Conservation (phyloP, 2,113 vertebrate species). For the Rhea americana region DNA sequence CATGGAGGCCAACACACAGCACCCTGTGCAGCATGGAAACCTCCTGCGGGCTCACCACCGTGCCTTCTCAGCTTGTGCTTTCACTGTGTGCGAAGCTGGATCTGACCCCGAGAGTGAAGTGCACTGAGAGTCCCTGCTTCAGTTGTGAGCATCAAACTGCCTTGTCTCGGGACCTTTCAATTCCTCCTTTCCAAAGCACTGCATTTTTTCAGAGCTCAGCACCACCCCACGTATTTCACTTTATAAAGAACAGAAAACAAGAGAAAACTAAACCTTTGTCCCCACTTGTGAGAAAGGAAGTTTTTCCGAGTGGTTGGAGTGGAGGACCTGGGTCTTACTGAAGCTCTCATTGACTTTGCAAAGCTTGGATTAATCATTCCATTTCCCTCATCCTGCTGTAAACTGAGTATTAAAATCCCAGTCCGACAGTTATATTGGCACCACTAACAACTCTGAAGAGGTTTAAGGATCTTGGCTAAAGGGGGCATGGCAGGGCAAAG, state of each 20-base stretch:
- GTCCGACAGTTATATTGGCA: neutral
- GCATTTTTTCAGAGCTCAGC: neutral
- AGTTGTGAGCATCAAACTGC: neutral
- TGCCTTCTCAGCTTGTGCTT: accelerated
- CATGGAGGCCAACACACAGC: neutral
- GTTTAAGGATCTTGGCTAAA: conserved; percentile 12
- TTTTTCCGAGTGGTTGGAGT: accelerated
- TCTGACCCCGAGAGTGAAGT: neutral
- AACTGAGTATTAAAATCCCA: neutral
- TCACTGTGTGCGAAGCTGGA: neutral
- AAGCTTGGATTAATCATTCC: neutral
- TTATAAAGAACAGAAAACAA: neutral
- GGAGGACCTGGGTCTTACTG: neutral
- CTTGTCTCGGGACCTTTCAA: neutral
- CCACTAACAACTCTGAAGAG: neutral
- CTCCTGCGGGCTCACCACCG: neutral
- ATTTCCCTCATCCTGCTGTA: neutral
- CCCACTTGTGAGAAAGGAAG: neutral
- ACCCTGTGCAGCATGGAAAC: accelerated
- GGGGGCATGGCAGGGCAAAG: conserved; percentile 15
- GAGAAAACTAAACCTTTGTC: neutral
- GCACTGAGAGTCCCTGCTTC: neutral
- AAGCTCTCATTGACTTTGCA: neutral
- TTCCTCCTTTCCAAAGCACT: neutral
- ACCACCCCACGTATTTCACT: neutral